Evolutionary conservation across 1,140 invertebrate genomes (phyloP).

Genomic region (Caerostris extrusa): DNA sequence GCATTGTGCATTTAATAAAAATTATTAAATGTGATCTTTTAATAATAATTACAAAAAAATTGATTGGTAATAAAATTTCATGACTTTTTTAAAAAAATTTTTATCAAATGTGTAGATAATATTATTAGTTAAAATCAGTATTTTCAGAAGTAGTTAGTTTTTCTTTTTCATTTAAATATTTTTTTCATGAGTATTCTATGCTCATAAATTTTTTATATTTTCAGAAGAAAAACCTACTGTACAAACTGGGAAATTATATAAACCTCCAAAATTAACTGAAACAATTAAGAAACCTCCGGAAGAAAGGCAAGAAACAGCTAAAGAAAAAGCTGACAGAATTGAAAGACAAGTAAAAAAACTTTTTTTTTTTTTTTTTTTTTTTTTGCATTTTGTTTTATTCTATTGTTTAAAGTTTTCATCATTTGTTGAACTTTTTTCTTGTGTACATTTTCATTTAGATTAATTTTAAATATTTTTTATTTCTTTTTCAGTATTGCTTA

Average conservation of each 20-base stretch:
- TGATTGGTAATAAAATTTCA: too few relatives aligned
- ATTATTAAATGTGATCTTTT: too few relatives aligned
- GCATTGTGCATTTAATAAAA: not conserved
- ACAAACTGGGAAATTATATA: slow-evolving; percentile 95
- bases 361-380: not conserved
- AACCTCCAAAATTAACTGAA: slow-evolving; percentile 90
- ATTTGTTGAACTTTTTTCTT: not conserved
- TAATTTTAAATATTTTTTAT: too few relatives aligned
- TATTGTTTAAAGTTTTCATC: not conserved
- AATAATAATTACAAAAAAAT: too few relatives aligned
- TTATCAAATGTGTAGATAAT: too few relatives aligned
- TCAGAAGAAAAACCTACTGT: slow-evolving; percentile 90
- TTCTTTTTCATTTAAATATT: not conserved
- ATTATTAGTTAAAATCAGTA: too few relatives aligned
- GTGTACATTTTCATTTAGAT: too few relatives aligned
- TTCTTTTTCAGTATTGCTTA: too few relatives aligned
- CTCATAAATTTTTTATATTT: not conserved
- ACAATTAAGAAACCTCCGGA: slow-evolving; percentile 83
- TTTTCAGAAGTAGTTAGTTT: not conserved
- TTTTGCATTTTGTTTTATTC: not conserved
- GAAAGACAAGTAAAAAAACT: slow-evolving; percentile 51
- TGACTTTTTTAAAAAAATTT: too few relatives aligned
- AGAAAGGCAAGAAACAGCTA: slow-evolving; percentile 70
- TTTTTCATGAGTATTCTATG: not conserved
- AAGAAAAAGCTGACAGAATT: slow-evolving; percentile 82